A percentile compares a stretch with the other conserved stretches of the same genome.
phyloP scores from a whole-genome alignment of 92 coral and sea anemone species.

The Scolanthus callimorphus region DNA sequence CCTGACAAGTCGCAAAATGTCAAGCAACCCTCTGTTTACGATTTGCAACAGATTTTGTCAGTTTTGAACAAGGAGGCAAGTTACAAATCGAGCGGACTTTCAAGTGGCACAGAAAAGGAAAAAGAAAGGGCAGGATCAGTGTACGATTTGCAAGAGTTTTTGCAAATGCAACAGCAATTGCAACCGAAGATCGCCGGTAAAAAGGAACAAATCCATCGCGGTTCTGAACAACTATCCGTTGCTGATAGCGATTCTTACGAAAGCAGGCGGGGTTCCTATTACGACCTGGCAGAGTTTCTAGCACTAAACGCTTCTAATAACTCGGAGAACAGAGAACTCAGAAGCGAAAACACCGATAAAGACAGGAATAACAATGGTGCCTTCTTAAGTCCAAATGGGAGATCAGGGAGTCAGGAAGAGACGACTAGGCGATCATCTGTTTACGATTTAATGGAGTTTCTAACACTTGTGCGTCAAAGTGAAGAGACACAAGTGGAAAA shows the following conservation, averaged over 20 bases:
- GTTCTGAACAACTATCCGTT: constrained; percentile 9
- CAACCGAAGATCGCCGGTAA: background rate
- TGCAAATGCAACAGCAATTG: constrained; percentile 17
- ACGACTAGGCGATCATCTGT: constrained; percentile 48
- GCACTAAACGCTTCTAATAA: constrained; percentile 26
- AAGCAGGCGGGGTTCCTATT: constrained; percentile 58
- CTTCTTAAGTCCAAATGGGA: background rate
- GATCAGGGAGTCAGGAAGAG: background rate
- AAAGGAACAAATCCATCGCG: background rate
- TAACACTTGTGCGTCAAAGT: constrained; percentile 44
- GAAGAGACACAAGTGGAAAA: background rate
- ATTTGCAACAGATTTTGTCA: constrained; percentile 62
- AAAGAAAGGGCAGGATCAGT: constrained; percentile 35
- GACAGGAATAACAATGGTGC: background rate
- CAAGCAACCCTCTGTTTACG: constrained; percentile 62
- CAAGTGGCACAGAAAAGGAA: constrained; percentile 8
- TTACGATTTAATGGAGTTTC: constrained; percentile 69
- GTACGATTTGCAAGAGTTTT: constrained; percentile 67
- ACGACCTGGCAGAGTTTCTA: constrained; percentile 68
- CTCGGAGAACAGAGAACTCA: constrained; percentile 5
- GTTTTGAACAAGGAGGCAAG: constrained; percentile 42
- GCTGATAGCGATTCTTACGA: constrained; percentile 2
- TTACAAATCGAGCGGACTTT: background rate
- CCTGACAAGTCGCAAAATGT: constrained; percentile 5
- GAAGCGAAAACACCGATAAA: background rate